Evolutionary conservation across 2,113 vertebrate species (phyloP), one percentile per base, ranked within the genome.

Genomic region (Lagopus leucura): DNA sequence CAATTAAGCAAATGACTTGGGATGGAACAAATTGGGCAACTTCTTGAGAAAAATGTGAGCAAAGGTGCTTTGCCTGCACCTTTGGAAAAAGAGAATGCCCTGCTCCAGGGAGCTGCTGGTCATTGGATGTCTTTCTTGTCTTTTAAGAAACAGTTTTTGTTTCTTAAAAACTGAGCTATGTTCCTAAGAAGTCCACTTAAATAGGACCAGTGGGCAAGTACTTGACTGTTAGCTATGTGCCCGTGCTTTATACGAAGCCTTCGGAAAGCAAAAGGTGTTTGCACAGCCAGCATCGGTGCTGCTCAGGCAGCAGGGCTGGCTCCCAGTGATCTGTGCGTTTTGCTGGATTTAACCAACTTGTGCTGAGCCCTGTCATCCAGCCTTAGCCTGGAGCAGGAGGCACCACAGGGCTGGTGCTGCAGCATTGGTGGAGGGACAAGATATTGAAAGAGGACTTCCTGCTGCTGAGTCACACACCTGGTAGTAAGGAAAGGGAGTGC

Each of bases 341-440:
- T 60, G 40, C 42, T 43, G 45, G n/a, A 36, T 25, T 47, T 47
- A 34, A 45, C 19, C 40, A 20, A 7, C 25, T 47, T 22, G 25
- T 24, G 42, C 24, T 20, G 12, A 47, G 45, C 27, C 27, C 43
- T 76, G 45, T 27, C 55, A 27, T 17, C 17, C 40, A 43, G 40
- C 63, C 40, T 28, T 2, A 18, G 28, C 11, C 7, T 42, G 17
- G 63, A 69, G 16, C 3, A 1, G 81, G 57, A 55, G 40, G 16
- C 19, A 89, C 11, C 8, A 27, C 36, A 11, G 11, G 25, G 8
- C 78, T 78, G 0, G 0, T 80, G 78, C 52, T 78, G 30, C 40
- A 30, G 28, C 13, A 1, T 24, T 2, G 1, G 32, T 18, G 20
- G 13, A 28, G 19, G 4, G 1, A 27, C 55, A 47, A 34, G 27